Conservation (phyloP, 2,888 invertebrate species). For the Agrypnus murinus region DNA sequence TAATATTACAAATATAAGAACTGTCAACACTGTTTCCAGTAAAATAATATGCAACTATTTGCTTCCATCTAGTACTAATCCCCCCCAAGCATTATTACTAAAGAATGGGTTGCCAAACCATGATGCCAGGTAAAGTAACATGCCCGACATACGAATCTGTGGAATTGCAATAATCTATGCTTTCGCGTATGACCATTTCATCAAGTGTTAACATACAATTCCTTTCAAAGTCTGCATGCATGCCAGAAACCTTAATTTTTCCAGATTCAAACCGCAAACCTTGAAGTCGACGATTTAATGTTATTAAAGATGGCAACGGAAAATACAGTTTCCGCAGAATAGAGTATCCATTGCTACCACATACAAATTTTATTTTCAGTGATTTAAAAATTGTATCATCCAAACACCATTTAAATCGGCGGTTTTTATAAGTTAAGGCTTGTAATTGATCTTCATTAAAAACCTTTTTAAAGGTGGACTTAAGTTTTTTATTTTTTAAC, state of each 20-base stretch:
- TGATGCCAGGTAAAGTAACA: not conserved
- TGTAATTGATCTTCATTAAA: too few species aligned
- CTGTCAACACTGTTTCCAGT: conserved; percentile 57
- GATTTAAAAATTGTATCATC: too few species aligned
- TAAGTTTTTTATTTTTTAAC: too few species aligned
- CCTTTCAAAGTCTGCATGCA: too few species aligned
- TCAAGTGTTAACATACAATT: not conserved
- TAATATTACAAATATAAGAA: conserved; percentile 49
- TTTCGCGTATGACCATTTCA: not conserved
- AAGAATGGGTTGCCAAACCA: conserved; percentile 55
- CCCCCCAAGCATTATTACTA: conserved; percentile 60
- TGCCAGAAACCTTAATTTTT: not conserved
- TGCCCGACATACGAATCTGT: not conserved
- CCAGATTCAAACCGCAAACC: not conserved
- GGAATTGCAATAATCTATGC: not conserved
- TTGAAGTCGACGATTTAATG: not conserved
- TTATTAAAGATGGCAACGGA: not conserved
- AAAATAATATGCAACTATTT: conserved; percentile 59
- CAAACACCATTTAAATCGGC: too few species aligned
- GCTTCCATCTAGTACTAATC: conserved; percentile 59
- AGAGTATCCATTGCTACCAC: not conserved
- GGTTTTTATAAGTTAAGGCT: too few species aligned
- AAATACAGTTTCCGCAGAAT: not conserved
- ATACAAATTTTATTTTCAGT: not conserved
- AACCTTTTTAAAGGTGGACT: too few species aligned